Evolutionary conservation across 2,113 vertebrate genomes (phyloP).

Genomic region (Triplophysa siluroides): DNA sequence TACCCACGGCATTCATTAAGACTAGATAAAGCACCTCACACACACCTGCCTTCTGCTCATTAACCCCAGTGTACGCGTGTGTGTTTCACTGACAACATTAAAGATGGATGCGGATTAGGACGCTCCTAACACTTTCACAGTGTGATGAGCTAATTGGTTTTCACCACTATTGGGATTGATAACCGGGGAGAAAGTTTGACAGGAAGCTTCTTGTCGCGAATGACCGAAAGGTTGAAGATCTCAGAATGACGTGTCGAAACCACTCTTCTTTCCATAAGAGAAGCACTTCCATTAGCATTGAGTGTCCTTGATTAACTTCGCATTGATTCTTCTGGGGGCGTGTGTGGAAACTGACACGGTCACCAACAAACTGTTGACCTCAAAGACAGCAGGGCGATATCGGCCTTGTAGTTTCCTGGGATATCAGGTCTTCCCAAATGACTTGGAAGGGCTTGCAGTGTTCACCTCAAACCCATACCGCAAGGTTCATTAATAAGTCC

Average conservation of each 20-base stretch:
- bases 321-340: constrained; percentile 1
- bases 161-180: constrained; percentile 6
- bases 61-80: constrained; percentile 37
- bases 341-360: not conserved
- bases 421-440: not conserved
- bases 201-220: not conserved
- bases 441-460: not conserved
- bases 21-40: constrained; percentile 52
- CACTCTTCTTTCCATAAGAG: not conserved
- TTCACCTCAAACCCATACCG: not conserved
- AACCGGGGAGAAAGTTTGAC: not conserved
- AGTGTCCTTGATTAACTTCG: constrained; percentile 6
- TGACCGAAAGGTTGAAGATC: not conserved
- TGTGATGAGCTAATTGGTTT: constrained; percentile 26
- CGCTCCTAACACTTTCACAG: not conserved
- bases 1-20: constrained; percentile 52
- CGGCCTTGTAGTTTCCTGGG: too few relatives aligned
- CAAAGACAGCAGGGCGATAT: not conserved
- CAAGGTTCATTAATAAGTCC: not conserved
- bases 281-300: not conserved
- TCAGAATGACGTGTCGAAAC: not conserved
- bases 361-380: constrained; percentile 5
- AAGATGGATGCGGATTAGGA: constrained; percentile 12
- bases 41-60: constrained; percentile 56
- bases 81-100: constrained; percentile 7